These are phyloP conservation scores for Anoplopoma fimbria DNA, from an alignment of 2,113 vertebrate genomes.

Conservation along the genomic window DNA sequence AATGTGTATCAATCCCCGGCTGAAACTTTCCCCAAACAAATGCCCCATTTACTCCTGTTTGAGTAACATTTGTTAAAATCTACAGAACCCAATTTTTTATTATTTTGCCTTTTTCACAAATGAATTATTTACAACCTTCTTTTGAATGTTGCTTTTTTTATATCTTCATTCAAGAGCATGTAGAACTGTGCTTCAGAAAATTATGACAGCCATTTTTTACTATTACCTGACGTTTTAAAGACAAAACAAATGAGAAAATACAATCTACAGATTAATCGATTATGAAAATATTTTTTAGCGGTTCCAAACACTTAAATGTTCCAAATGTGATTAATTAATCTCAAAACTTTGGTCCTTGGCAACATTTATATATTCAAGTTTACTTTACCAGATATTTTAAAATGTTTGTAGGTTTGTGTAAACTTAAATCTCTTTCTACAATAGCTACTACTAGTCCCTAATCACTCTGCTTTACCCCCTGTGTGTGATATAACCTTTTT, in stretches of 20 bases:
- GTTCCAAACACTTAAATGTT: background rate
- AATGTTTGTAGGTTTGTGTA: background rate
- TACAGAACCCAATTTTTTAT: too few species aligned
- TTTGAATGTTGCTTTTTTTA: too few species aligned
- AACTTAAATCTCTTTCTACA: background rate
- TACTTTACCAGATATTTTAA: background rate
- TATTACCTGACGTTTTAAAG: background rate
- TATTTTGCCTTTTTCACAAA: background rate
- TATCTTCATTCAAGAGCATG: too few species aligned
- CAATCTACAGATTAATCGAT: background rate
- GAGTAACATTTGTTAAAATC: too few species aligned
- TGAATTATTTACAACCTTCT: background rate
- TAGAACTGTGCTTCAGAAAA: background rate
- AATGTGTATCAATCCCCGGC: background rate
- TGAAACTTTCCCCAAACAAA: background rate
- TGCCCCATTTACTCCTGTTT: too few species aligned
- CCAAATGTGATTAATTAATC: background rate
- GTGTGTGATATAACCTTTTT: constrained; percentile 59
- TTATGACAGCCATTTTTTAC: background rate
- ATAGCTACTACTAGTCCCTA: background rate
- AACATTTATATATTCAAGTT: background rate
- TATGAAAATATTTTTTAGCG: background rate
- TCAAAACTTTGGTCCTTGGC: background rate
- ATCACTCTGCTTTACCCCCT: constrained; percentile 21
- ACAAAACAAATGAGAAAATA: background rate